phyloP scores from a whole-genome alignment of 2,797 vertebrate species.

The Adelosebastes latens region DNA sequence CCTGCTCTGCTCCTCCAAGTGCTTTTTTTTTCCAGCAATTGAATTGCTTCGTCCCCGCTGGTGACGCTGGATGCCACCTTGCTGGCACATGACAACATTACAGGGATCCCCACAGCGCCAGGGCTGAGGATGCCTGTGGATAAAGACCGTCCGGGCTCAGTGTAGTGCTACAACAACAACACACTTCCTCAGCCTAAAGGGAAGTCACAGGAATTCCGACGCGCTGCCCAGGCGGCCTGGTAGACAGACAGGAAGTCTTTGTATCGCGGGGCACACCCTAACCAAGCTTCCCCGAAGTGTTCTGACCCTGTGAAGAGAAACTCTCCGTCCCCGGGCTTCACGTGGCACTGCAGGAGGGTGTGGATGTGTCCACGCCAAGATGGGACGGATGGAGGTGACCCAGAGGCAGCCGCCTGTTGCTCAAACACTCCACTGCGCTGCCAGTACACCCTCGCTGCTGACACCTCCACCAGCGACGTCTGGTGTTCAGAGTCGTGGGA shows the following conservation, averaged over 20 bases:
- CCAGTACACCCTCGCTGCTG: slow-evolving; percentile 75
- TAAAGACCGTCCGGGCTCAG: background rate
- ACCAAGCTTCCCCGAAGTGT: slow-evolving; percentile 89
- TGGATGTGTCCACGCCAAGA: slow-evolving; percentile 79
- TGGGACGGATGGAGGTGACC: background rate
- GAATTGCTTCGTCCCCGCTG: slow-evolving; percentile 43
- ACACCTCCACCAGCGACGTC: slow-evolving; percentile 79
- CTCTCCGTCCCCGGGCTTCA: slow-evolving; percentile 83
- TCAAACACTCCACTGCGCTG: slow-evolving; percentile 84
- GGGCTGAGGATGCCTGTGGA: slow-evolving; percentile 25
- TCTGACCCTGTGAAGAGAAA: slow-evolving; percentile 89
- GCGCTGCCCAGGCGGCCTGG: slow-evolving; percentile 71
- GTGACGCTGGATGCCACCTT: slow-evolving; percentile 39
- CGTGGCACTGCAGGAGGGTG: slow-evolving; percentile 80
- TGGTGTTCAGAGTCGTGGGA: slow-evolving; percentile 76
- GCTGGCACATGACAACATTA: slow-evolving; percentile 37
- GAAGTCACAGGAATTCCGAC: slow-evolving; percentile 84
- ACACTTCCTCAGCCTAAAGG: slow-evolving; percentile 75
- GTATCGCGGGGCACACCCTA: slow-evolving; percentile 88
- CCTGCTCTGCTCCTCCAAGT: slow-evolving; percentile 44
- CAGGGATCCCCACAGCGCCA: slow-evolving; percentile 40
- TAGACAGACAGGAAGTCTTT: slow-evolving; percentile 85
- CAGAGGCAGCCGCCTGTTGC: slow-evolving; percentile 40
- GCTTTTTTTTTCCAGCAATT: slow-evolving; percentile 20
- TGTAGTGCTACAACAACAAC: background rate